Conservation (phyloP, 1,140 invertebrate genomes). For the Asbolus verrucosus region DNA sequence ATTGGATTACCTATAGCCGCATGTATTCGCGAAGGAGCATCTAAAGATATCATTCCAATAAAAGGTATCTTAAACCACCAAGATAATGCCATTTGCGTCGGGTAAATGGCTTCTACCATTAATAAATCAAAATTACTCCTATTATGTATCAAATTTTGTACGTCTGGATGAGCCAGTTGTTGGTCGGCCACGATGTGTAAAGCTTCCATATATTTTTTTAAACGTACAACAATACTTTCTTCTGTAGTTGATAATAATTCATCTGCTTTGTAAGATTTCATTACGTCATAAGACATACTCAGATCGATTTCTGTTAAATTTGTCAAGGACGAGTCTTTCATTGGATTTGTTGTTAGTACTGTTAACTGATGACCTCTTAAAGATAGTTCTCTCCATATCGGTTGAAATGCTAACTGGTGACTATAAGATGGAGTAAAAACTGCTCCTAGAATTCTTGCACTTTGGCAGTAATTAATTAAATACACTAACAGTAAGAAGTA, state of each 20-base stretch:
- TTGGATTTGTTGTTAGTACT: slow-evolving; percentile 59
- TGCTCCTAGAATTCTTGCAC: slow-evolving; percentile 49
- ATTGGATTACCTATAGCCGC: slow-evolving; percentile 63
- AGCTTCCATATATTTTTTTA: slow-evolving; percentile 32
- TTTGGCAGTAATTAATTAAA: slow-evolving; percentile 1
- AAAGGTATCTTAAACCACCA: slow-evolving; percentile 57
- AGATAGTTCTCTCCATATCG: slow-evolving; percentile 55
- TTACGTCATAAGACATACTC: slow-evolving; percentile 51
- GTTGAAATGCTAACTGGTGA: slow-evolving; percentile 53
- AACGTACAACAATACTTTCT: slow-evolving; percentile 16
- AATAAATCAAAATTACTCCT: slow-evolving; percentile 61
- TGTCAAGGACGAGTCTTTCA: slow-evolving; percentile 42
- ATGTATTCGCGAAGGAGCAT: slow-evolving; percentile 45
- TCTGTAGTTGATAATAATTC: slow-evolving; percentile 41
- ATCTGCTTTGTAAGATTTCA: slow-evolving; percentile 52
- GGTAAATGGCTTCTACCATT: slow-evolving; percentile 58
- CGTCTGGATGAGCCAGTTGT: slow-evolving; percentile 55
- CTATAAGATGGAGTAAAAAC: slow-evolving; percentile 49
- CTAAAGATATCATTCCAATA: slow-evolving; percentile 57
- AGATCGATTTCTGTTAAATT: slow-evolving; percentile 58
- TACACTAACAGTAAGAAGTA: background rate
- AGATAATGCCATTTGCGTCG: slow-evolving; percentile 53
- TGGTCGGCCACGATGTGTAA: slow-evolving; percentile 28
- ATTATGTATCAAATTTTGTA: slow-evolving; percentile 61
- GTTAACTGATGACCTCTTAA: slow-evolving; percentile 63